Evolutionary conservation across 2,888 invertebrate species (phyloP), one percentile per base, ranked within the genome.

Genomic region (Galerucella calmariensis): DNA sequence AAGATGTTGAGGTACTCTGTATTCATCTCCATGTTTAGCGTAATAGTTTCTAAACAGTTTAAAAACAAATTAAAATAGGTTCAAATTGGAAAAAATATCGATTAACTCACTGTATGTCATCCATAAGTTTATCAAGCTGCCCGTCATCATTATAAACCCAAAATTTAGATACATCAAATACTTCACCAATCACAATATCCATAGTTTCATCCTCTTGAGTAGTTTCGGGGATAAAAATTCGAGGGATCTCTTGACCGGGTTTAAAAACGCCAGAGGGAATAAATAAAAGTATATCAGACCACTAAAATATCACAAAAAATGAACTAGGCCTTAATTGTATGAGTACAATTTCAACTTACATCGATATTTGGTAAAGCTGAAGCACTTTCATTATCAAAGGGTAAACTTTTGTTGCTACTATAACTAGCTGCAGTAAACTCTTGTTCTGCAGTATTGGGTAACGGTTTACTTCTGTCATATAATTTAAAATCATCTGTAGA

Each of bases 81-180:
- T 46, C 24, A 59, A 41, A 41, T 1, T 41, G 8, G 20, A 20
- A 58, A 9, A 8, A 58, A 58, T 4, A n/a, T 53, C 16, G 5
- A 61, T 14, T 61, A 53, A 77, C 77, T 75, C 63, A 78, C 89
- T 88, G 89, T 88, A 91, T 89, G 12, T 89, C 87, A 79, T 90
- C 88, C 90, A 90, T 90, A 67, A 90, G 77, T 6, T 82, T 76
- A 78, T 90, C 87, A 84, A 90, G 85, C 80, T 86, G 78, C 0
- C 81, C 68, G 0, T 85, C 83, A 72, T 88, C 86, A 14, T 88
- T 86, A 78, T 88, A 85, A 77, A 90, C 81, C 91, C 91, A 91
- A 85, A 91, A 89, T 85, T 90, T 91, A 41, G 89, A 89, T 59
- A 90, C 89, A 78, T 91, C 90, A 86, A 90, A 91, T 78, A 91